phyloP scores from a whole-genome alignment of 2,113 vertebrate species.

The Tragelaphus imberbis region DNA sequence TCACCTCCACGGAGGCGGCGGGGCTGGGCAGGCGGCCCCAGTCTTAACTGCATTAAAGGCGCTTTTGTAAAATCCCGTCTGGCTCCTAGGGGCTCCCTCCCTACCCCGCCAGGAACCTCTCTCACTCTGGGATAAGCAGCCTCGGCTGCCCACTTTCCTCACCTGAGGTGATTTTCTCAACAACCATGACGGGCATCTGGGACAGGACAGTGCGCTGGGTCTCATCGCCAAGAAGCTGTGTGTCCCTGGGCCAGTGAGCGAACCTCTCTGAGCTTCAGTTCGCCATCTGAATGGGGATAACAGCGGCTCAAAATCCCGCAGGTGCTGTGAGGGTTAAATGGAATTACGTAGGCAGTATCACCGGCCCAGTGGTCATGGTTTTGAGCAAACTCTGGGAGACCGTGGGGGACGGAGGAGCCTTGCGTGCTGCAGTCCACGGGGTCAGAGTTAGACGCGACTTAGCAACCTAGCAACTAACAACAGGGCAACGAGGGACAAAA shows the following conservation, averaged over 20 bases:
- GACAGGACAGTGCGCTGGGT: not conserved
- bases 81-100: too few relatives aligned
- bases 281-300: not conserved
- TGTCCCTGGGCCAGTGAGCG: not conserved
- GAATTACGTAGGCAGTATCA: not conserved
- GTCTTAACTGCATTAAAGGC: constrained; percentile 12
- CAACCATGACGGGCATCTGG: not conserved
- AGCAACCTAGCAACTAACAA: not conserved
- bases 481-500: not conserved
- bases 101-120: not conserved
- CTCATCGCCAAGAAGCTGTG: not conserved
- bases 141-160: rapidly evolving
- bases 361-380: not conserved
- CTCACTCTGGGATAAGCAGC: not conserved
- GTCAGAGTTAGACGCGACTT: not conserved
- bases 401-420: not conserved
- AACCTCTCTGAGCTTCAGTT: not conserved
- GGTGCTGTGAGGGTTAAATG: not conserved
- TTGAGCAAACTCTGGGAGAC: not conserved
- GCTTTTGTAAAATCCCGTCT: constrained; percentile 37
- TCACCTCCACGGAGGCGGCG: not conserved
- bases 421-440: not conserved
- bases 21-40: not conserved
- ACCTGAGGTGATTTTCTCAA: not conserved
- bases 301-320: not conserved